Percentiles rank a stretch among this genome's conserved stretches.
Evolutionary conservation across 2,888 invertebrate genomes (phyloP).

Genomic region (Conomelus anceps): DNA sequence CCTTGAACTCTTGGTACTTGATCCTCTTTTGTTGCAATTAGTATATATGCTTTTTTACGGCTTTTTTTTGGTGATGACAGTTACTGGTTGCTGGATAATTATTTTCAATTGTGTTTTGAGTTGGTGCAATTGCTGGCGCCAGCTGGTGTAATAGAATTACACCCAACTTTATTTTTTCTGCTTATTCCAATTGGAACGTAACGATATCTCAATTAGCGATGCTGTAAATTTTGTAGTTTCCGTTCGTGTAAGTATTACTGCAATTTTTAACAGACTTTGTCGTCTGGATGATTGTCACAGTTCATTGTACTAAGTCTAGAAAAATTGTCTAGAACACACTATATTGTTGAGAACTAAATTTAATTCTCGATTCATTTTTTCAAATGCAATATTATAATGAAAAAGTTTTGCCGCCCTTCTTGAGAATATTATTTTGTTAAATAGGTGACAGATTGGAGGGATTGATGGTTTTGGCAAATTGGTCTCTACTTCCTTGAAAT

Average conservation of each 20-base stretch:
- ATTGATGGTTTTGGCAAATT: too few relatives aligned
- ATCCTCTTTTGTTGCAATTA: background rate
- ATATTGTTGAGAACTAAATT: too few relatives aligned
- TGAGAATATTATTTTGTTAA: too few relatives aligned
- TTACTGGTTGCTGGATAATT: background rate
- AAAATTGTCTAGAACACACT: too few relatives aligned
- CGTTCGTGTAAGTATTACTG: background rate
- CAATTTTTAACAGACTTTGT: background rate
- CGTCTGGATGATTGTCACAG: background rate
- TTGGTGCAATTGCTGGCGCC: background rate
- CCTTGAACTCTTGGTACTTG: background rate
- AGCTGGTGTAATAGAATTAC: background rate
- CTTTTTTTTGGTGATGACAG: background rate
- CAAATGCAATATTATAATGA: too few relatives aligned
- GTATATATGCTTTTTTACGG: background rate
- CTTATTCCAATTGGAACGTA: background rate
- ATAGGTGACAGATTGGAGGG: too few relatives aligned
- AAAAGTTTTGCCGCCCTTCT: too few relatives aligned
- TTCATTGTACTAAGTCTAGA: background rate
- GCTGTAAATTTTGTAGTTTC: background rate
- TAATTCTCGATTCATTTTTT: too few relatives aligned
- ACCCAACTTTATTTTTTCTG: background rate
- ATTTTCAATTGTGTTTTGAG: background rate
- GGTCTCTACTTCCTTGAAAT: too few relatives aligned
- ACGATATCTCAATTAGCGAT: background rate